Evolutionary conservation across 2,113 vertebrate genomes (phyloP).

Genomic region (Falcunculus frontatus): DNA sequence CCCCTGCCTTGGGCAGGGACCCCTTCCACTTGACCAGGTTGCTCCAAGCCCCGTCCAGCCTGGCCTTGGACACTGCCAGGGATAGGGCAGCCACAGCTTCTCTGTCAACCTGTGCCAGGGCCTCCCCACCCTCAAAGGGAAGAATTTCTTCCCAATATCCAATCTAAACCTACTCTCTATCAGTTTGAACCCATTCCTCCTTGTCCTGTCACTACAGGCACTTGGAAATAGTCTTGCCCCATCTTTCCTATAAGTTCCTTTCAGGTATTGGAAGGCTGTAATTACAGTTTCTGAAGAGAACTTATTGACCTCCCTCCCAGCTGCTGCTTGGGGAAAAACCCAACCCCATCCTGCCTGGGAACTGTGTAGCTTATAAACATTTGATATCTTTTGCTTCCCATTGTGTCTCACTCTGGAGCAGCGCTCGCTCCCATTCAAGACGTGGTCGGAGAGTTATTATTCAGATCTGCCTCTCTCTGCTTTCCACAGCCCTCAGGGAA

Average conservation of each 20-base stretch:
- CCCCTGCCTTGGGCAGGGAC: background rate
- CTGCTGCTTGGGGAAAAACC: background rate
- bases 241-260: background rate
- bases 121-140: accelerated
- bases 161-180: background rate
- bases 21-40: background rate
- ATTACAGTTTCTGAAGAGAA: background rate
- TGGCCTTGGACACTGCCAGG: background rate
- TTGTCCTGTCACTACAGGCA: background rate
- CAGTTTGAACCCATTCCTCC: background rate
- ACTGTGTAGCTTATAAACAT: background rate
- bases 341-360: background rate
- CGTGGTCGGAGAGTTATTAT: background rate
- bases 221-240: background rate
- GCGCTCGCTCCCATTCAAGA: accelerated
- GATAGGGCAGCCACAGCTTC: background rate
- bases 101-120: background rate
- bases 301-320: background rate
- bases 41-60: accelerated
- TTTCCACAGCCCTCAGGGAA: conserved; percentile 5
- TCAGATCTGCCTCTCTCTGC: background rate
- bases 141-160: background rate
- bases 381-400: background rate
- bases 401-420: background rate
- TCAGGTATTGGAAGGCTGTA: background rate